These are phyloP conservation scores for Dendronephthya gigantea DNA, from an alignment of 64 coral and sea anemone genomes.

Conservation along the genomic window DNA sequence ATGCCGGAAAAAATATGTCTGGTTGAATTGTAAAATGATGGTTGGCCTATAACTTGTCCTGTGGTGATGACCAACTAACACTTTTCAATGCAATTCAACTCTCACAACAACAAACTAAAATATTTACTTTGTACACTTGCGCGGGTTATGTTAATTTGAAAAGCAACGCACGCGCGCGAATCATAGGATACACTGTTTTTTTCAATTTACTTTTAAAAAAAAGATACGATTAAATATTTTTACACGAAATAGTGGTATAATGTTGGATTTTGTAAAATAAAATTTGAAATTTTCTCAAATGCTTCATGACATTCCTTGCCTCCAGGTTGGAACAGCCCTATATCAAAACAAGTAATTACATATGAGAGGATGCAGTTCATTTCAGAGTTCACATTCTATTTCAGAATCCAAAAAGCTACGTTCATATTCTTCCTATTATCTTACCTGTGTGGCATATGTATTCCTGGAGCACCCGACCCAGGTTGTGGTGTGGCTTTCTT, in stretches of 20 bases:
- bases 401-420: too few species aligned
- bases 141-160: background rate
- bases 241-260: background rate
- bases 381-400: too few species aligned
- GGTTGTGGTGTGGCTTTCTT: constrained; percentile 53
- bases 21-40: too few species aligned
- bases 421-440: too few species aligned
- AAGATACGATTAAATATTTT: background rate
- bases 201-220: background rate
- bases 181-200: background rate
- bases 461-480: constrained; percentile 6
- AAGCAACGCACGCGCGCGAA: background rate
- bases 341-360: background rate
- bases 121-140: background rate
- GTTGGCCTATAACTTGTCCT: too few species aligned
- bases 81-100: background rate
- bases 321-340: constrained; percentile 60
- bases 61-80: too few species aligned
- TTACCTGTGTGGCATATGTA: constrained; percentile 90
- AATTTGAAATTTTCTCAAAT: background rate
- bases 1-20: too few species aligned
- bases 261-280: background rate
- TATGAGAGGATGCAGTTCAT: background rate
- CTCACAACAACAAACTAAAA: background rate
- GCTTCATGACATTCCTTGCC: constrained; percentile 27